Evolutionary conservation across 2,888 invertebrate species (phyloP), one percentile per base, ranked within the genome.

Genomic region (Listrodromus nycthemerus): DNA sequence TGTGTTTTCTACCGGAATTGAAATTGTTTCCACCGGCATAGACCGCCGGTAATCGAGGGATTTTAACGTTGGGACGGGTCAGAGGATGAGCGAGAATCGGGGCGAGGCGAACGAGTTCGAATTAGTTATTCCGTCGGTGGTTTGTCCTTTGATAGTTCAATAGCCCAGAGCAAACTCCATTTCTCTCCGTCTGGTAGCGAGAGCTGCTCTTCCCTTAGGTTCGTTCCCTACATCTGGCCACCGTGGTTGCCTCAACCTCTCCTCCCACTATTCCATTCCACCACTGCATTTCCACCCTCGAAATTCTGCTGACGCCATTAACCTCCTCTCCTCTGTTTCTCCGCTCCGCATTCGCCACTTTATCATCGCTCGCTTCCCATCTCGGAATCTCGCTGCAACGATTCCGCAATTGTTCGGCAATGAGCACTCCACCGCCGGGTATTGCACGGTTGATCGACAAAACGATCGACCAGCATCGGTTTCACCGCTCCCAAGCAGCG

Each of bases 331-430:
- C 8, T 16, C 19, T 37, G 10, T 19, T 21, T 37, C 37, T 37
- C 37, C 37, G 21, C 65, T 70, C 7, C 66, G 63, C 21, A 27
- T 21, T 48, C 45, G 8, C 24, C 4, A 21, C 24, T 27, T 58
- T 24, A 24, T 58, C 58, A 27, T 58, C 37, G 37, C 10, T 37
- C 37, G 37, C 61, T 73, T 37, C 58, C 27, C 27, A n/a, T 10
- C 19, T 27, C 45, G 8, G 37, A 45, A 58, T 55, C 10, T 16
- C 10, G 37, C 69, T 10, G 41, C 37, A 82, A 69, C 79, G 67
- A 83, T 79, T 55, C 61, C 66, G 77, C 67, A 80, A 84, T 84
- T 86, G 82, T 86, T 82, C 78, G 61, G n/a, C 58, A 80, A 78
- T 80, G 84, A 74, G 84, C 73, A 73, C 58, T 41, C 61, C 41